Conservation (phyloP, 2,797 vertebrate species). For the Vespertilio murinus region DNA sequence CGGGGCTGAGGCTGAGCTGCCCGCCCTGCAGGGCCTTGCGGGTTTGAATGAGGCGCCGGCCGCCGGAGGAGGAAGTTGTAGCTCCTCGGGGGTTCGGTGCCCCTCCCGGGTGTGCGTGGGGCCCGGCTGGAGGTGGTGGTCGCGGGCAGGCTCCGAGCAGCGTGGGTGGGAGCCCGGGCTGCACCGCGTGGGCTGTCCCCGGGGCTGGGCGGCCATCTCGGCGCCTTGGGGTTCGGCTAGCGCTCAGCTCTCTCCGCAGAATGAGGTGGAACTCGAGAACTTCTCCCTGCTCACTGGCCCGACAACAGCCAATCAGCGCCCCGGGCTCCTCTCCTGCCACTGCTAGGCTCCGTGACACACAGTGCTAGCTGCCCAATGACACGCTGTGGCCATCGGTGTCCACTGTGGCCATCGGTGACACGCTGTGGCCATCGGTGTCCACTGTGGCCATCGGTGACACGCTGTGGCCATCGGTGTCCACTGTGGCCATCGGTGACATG, state of each 20-base stretch:
- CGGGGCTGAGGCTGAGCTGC: no score
- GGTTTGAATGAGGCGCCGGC: neutral
- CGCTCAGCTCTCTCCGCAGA: no score
- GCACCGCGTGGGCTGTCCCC: accelerated
- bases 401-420: no score
- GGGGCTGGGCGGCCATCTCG: neutral
- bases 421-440: accelerated
- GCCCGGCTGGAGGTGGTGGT: neutral
- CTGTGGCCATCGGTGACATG: no score
- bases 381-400: no score
- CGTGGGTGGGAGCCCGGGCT: no score
- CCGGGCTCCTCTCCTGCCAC: no score
- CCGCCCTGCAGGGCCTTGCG: neutral
- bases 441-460: no score
- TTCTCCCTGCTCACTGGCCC: neutral
- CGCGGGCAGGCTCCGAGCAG: accelerated
- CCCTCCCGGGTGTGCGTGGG: neutral
- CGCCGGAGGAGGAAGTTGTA: slow-evolving; percentile 50
- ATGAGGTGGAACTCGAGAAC: neutral
- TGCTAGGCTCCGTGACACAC: neutral
- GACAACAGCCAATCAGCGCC: neutral
- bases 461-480: accelerated
- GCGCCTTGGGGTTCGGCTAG: neutral
- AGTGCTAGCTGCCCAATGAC: no score
- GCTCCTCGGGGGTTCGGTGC: neutral